These are phyloP conservation scores for Hypothenemus hampei DNA, from an alignment of 1,140 invertebrate genomes.

Conservation along the genomic window DNA sequence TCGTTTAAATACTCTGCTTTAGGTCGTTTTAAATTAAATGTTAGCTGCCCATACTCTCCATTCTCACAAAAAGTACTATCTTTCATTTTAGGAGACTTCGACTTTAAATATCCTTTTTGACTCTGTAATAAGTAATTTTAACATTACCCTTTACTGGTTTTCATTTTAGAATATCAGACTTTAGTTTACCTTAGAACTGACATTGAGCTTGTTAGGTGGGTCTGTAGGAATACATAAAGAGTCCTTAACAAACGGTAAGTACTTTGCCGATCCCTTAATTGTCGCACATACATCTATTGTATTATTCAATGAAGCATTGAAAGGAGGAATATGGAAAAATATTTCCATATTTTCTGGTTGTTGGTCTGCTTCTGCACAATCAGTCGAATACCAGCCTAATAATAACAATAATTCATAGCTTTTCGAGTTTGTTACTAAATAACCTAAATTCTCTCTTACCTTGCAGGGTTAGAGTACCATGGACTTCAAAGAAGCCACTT, in stretches of 20 bases:
- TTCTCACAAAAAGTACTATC: slow-evolving; percentile 10
- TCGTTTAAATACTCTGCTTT: slow-evolving; percentile 19
- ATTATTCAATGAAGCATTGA: background rate
- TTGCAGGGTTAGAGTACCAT: slow-evolving; percentile 12
- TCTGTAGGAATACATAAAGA: slow-evolving; percentile 3
- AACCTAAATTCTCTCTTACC: slow-evolving; percentile 5
- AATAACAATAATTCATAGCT: background rate
- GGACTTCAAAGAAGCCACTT: background rate
- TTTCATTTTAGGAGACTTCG: slow-evolving; percentile 2
- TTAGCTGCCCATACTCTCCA: background rate
- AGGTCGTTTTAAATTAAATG: slow-evolving; percentile 3
- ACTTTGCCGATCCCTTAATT: slow-evolving; percentile 15
- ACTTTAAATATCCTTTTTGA: slow-evolving; percentile 11
- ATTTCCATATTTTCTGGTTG: slow-evolving; percentile 12
- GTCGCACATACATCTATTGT: slow-evolving; percentile 16
- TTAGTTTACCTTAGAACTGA: background rate
- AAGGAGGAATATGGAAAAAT: slow-evolving; percentile 8
- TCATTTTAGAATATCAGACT: background rate
- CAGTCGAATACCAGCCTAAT: slow-evolving; percentile 7
- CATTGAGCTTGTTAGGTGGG: background rate
- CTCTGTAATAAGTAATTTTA: slow-evolving; percentile 2
- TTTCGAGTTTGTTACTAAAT: background rate
- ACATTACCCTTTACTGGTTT: background rate
- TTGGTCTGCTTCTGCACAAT: slow-evolving; percentile 6
- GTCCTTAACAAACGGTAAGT: slow-evolving; percentile 11